Conservation (phyloP, 1,140 invertebrate species). For the Sminthurides bifidus region DNA sequence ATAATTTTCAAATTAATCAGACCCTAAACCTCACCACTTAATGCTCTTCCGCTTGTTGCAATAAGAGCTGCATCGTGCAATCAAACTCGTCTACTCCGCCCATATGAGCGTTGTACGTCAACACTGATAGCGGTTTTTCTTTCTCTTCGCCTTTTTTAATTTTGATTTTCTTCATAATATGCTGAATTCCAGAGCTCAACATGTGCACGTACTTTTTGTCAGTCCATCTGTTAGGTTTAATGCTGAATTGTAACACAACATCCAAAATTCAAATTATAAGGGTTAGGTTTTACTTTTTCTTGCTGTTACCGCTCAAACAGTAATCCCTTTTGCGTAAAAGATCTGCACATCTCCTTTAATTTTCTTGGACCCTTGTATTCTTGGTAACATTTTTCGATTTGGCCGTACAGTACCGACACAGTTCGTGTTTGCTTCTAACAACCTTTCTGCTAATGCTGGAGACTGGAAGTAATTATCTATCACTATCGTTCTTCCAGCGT, state of each 20-base stretch:
- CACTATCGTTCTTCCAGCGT: constrained; percentile 29
- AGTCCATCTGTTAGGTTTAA: not conserved
- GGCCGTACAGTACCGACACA: not conserved
- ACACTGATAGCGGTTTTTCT: not conserved
- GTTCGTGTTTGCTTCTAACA: not conserved
- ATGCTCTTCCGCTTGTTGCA: too few relatives aligned
- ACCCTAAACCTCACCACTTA: too few relatives aligned
- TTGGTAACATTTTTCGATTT: not conserved
- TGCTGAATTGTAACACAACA: too few relatives aligned
- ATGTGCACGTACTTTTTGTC: not conserved
- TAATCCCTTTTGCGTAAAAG: not conserved
- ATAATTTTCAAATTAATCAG: too few relatives aligned
- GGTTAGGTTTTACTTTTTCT: not conserved
- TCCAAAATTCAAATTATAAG: not conserved
- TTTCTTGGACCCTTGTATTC: not conserved
- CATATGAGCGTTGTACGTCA: not conserved
- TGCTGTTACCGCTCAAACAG: too few relatives aligned
- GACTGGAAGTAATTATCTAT: not conserved
- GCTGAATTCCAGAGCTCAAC: not conserved
- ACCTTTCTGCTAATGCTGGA: not conserved
- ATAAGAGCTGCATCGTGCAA: not conserved
- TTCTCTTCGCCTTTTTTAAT: not conserved
- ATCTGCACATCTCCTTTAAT: not conserved
- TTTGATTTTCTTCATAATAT: not conserved
- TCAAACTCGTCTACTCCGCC: not conserved